Evolutionary conservation across 2,888 invertebrate genomes (phyloP).

Genomic region (Polyommatus iphigenia): DNA sequence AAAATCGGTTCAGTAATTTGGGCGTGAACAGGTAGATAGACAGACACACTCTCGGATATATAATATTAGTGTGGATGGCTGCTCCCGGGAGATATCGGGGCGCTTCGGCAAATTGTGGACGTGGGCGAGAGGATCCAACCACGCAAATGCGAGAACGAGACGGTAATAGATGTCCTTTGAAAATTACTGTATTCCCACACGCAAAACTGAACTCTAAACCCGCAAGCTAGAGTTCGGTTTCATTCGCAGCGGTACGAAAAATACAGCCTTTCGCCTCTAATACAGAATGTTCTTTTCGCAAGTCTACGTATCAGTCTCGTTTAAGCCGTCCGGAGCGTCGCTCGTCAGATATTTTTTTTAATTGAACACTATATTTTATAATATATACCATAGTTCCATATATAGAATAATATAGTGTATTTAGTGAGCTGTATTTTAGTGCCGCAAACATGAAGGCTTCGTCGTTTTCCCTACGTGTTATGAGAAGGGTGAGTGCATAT

Average conservation of each 20-base stretch:
- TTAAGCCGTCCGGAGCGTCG: constrained; percentile 68
- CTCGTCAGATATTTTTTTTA: constrained; percentile 54
- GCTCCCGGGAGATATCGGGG: constrained; percentile 12
- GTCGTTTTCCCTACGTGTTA: constrained; percentile 87
- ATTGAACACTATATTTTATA: constrained; percentile 49
- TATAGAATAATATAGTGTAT: constrained; percentile 10
- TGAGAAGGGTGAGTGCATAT: constrained; percentile 85
- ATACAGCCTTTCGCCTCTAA: constrained; percentile 50
- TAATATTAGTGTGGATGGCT: too few species aligned
- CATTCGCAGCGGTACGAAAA: constrained; percentile 38
- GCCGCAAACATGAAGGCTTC: constrained; percentile 85
- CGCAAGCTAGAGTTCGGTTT: constrained; percentile 43
- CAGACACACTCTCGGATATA: too few species aligned
- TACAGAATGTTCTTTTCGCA: constrained; percentile 71
- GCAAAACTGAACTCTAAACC: constrained; percentile 38
- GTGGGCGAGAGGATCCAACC: constrained; percentile 56
- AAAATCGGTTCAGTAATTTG: too few species aligned
- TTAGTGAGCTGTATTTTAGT: constrained; percentile 10
- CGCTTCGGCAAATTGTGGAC: constrained; percentile 2
- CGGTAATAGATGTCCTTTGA: constrained; percentile 64
- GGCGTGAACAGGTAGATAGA: too few species aligned
- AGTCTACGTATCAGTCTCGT: constrained; percentile 73
- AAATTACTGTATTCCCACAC: constrained; percentile 48
- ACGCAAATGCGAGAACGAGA: constrained; percentile 68
- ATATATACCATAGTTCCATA: constrained; percentile 21